Evolutionary conservation across 2,888 invertebrate genomes (phyloP).

Genomic region (Caenorhabditis virilis): DNA sequence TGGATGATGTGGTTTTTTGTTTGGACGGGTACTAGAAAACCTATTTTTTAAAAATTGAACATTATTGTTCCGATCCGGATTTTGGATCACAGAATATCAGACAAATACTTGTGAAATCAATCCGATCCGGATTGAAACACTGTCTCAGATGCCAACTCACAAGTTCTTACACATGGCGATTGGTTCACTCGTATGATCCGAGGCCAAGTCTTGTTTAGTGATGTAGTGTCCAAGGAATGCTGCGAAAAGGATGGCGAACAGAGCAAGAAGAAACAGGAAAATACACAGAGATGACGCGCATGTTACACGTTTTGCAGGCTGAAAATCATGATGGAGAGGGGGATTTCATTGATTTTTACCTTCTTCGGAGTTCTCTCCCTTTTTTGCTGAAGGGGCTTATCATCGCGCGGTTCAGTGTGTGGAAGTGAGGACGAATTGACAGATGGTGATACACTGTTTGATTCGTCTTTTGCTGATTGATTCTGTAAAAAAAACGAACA

Average conservation of each 20-base stretch:
- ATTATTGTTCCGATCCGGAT: too few species aligned
- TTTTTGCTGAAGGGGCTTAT: not conserved
- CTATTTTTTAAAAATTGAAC: too few species aligned
- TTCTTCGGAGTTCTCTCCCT: constrained; percentile 13
- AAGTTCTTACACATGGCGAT: constrained; percentile 18
- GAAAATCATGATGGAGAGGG: not conserved
- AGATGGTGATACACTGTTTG: constrained; percentile 11
- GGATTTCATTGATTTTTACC: not conserved
- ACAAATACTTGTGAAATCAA: not conserved
- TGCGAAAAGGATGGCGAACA: constrained; percentile 39
- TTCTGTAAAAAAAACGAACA: too few species aligned
- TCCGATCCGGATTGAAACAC: not conserved
- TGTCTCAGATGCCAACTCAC: constrained; percentile 8
- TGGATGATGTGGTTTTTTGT: constrained; percentile 22
- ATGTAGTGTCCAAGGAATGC: constrained; percentile 41
- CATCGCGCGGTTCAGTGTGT: not conserved
- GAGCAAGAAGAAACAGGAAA: constrained; percentile 37
- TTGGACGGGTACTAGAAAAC: constrained; percentile 16
- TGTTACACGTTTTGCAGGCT: constrained; percentile 28
- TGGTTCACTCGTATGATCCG: constrained; percentile 9
- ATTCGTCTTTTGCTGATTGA: too few species aligned
- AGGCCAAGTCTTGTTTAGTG: constrained; percentile 41
- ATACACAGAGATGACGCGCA: constrained; percentile 37
- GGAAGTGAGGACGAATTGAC: constrained; percentile 2
- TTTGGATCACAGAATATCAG: too few species aligned